A percentile compares a stretch with the other conserved stretches of the same genome.
Conservation (phyloP, 2,113 vertebrate genomes). For the Patagioenas fasciata region DNA sequence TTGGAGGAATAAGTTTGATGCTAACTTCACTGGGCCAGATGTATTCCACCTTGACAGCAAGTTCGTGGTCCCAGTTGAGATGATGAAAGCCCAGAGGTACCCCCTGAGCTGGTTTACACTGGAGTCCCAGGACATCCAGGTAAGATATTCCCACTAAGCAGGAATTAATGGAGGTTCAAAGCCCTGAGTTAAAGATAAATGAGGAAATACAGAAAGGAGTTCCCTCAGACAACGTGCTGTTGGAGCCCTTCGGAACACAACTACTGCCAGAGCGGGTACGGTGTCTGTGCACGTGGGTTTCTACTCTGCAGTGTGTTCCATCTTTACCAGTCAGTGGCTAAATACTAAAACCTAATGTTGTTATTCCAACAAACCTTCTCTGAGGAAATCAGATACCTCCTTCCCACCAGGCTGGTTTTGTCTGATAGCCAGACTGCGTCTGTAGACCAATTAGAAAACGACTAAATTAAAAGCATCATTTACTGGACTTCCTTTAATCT, state of each 20-base stretch:
- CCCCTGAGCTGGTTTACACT: constrained; percentile 83
- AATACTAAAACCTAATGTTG: neutral
- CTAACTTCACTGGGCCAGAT: constrained; percentile 79
- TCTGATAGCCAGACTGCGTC: neutral
- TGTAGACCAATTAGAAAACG: neutral
- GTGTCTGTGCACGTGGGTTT: neutral
- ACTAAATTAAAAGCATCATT: neutral
- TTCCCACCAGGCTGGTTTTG: neutral
- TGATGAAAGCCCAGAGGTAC: constrained; percentile 89
- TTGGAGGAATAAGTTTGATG: constrained; percentile 89
- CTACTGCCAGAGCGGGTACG: neutral
- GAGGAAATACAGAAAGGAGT: neutral
- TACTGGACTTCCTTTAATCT: neutral
- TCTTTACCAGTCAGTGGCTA: neutral
- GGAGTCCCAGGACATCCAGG: constrained; percentile 85
- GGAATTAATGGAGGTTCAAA: constrained; percentile 17
- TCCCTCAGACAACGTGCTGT: neutral
- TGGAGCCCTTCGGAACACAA: neutral
- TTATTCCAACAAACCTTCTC: neutral
- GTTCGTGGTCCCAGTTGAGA: constrained; percentile 83
- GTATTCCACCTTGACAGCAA: constrained; percentile 84
- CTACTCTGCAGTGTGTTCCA: neutral
- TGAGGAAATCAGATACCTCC: neutral
- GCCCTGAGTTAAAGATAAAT: neutral
- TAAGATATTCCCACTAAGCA: constrained; percentile 35